Evolutionary conservation across 2,888 invertebrate genomes (phyloP), one percentile per base, ranked within the genome.

Genomic region (Galerucella calmariensis): DNA sequence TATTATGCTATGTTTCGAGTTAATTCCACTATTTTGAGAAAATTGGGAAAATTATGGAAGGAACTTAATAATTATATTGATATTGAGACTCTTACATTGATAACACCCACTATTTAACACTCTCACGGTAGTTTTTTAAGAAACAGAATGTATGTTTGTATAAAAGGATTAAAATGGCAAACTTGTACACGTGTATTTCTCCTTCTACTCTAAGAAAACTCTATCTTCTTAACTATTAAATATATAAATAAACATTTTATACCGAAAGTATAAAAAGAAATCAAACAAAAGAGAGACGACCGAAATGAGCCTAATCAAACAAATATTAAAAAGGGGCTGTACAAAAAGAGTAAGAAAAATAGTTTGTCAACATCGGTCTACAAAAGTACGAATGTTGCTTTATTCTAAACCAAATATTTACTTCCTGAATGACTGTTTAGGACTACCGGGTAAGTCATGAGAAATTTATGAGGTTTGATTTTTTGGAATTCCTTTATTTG

Each of bases 231-330:
- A 41, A 41, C 24, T 24, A 24, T 58, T 58, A 12, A 12, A 58
- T 58, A 20, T 62, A 41, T n/a, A 68, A 69, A 58, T 41, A 65
- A 59, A 69, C 59, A 51, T 62, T 59, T 74, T 65, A 16, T 62
- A 20, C 51, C 2, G 2, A 12, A 8, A 16, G 14, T 10, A 56
- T 56, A 20, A 56, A 56, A 56, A 56, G 12, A 70, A 67, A 62
- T 75, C 72, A 75, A 74, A 75, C 51, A 75, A 69, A 69, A 75
- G 62, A 61, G 63, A 71, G 63, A 69, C 69, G 56, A 62, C 59
- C 67, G 62, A 67, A 68, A 61, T 63, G 69, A 69, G 74, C 78
- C 80, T 79, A 79, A 80, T 79, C 79, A 80, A 80, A 80, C 79
- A 80, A 79, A 78, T 74, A 75, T 76, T 78, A 75, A 77, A 80